phyloP scores from a whole-genome alignment of 2,888 invertebrate genomes.

The Maniola hyperantus region DNA sequence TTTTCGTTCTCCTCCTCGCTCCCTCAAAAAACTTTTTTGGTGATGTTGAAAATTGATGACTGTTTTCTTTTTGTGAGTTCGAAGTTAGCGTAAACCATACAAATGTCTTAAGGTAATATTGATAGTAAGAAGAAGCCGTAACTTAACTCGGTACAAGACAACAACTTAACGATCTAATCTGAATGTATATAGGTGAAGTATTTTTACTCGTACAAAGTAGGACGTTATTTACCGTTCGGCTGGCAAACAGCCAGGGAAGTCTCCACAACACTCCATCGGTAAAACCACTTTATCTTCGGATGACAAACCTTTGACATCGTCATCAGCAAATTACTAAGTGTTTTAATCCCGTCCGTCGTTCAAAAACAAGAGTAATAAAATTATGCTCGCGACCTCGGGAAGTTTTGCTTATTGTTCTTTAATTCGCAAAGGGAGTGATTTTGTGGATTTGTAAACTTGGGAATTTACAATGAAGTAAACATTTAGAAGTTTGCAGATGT shows the following conservation, averaged over 20 bases:
- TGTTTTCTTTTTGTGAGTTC: no score
- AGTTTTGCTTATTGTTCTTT: conserved; percentile 3
- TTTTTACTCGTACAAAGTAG: conserved; percentile 14
- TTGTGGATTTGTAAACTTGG: not conserved
- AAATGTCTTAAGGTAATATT: not conserved
- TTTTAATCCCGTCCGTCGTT: conserved; percentile 27
- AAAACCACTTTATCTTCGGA: conserved; percentile 55
- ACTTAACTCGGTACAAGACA: not conserved
- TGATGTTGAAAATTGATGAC: no score
- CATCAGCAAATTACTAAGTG: conserved; percentile 36
- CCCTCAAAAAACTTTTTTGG: no score
- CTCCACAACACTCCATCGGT: conserved; percentile 42
- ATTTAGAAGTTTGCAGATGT: not conserved
- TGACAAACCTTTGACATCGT: conserved; percentile 46
- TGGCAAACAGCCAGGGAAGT: conserved; percentile 57
- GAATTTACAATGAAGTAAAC: not conserved
- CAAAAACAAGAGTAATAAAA: conserved; percentile 20
- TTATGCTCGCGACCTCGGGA: conserved; percentile 7
- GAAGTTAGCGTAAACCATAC: not conserved
- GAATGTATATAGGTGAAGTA: conserved; percentile 12
- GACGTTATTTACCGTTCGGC: conserved; percentile 42
- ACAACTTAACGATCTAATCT: not conserved
- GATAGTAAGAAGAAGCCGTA: not conserved
- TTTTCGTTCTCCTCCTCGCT: not conserved
- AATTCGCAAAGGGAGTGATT: conserved; percentile 6